Conservation (phyloP, 2,797 vertebrate species). For the Merluccius polli region DNA sequence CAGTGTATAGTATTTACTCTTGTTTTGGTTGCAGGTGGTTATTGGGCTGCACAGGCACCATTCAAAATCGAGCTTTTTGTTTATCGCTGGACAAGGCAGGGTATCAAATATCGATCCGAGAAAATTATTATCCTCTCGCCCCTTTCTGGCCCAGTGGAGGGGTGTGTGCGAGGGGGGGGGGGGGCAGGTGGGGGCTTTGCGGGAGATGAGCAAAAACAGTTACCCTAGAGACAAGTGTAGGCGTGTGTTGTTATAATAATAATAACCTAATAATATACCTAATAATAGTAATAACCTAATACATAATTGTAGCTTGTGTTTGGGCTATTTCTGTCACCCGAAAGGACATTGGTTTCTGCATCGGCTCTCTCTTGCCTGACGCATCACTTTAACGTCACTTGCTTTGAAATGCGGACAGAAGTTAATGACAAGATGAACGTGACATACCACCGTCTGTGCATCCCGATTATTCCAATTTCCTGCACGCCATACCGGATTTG, state of each 20-base stretch:
- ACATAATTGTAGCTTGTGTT: neutral
- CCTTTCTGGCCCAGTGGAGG: neutral
- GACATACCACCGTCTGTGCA: conserved; percentile 52
- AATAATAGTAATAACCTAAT: neutral
- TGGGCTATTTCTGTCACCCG: neutral
- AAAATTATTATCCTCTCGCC: neutral
- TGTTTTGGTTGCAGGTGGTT: too few species aligned
- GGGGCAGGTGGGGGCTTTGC: neutral
- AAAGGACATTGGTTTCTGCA: conserved; percentile 5
- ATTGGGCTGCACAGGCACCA: conserved; percentile 9
- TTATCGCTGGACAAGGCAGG: conserved; percentile 31
- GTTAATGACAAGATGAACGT: conserved; percentile 45
- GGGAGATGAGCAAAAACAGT: neutral
- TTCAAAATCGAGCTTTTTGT: conserved; percentile 7
- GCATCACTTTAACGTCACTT: conserved; percentile 25
- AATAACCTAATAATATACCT: too few species aligned
- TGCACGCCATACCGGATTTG: conserved; percentile 45
- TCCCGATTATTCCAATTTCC: conserved; percentile 42
- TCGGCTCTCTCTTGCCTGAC: conserved; percentile 40
- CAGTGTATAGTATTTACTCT: too few species aligned
- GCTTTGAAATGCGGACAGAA: conserved; percentile 27
- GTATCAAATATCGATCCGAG: neutral
- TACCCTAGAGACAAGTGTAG: too few species aligned
- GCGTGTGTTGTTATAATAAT: neutral
- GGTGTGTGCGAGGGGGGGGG: conserved; percentile 20